These are phyloP conservation scores for Scopus umbretta DNA, from an alignment of 2,113 vertebrate species.

Conservation along the genomic window DNA sequence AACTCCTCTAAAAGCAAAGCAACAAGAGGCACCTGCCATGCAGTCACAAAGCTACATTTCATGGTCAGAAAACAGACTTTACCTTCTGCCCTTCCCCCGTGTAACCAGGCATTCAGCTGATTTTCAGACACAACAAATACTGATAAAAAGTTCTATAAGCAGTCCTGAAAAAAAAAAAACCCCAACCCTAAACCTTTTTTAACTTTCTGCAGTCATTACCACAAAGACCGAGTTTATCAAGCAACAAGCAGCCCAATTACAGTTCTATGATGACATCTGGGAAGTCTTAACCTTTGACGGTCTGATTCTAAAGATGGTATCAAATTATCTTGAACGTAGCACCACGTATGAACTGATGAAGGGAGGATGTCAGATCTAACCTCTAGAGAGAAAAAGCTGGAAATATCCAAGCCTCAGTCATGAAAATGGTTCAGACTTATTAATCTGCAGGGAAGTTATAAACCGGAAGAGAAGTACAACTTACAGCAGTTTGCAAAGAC, in stretches of 20 bases:
- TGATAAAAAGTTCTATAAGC: background rate
- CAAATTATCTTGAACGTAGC: background rate
- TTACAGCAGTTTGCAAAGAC: background rate
- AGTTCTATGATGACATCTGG: background rate
- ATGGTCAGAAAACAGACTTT: background rate
- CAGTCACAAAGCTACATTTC: background rate
- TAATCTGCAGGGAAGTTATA: background rate
- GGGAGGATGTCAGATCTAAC: background rate
- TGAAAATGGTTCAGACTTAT: background rate
- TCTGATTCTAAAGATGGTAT: background rate
- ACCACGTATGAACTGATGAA: background rate
- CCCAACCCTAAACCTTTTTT: background rate
- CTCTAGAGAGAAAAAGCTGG: background rate
- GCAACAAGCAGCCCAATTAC: background rate
- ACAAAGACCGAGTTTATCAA: background rate
- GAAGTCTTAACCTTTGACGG: background rate
- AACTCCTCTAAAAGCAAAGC: background rate
- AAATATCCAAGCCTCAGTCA: background rate
- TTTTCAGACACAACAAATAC: background rate
- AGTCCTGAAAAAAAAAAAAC: background rate
- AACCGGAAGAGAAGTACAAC: background rate
- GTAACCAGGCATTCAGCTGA: background rate
- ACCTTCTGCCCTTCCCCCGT: background rate
- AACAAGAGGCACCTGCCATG: background rate
- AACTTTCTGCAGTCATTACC: background rate